Base-by-base conservation (phyloP, 2,113 vertebrate genomes). In the Dendrocopos noguchii region DNA sequence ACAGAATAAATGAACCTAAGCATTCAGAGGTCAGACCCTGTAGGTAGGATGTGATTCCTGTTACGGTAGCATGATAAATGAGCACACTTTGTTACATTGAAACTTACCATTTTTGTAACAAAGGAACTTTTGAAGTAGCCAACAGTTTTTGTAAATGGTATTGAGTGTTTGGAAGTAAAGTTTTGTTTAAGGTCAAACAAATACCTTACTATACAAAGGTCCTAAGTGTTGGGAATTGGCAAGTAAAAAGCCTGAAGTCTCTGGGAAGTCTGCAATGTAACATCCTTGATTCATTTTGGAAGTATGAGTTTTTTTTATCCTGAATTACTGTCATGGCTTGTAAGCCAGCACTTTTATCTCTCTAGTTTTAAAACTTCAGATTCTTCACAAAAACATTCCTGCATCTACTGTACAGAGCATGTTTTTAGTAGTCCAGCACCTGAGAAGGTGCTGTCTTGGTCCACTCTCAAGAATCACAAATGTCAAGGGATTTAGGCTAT, bases 311-410 rank as follows among this genome's bases (percentile, higher is more conserved):
- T 96, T 94, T 96, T 91, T 90, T 85, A 83, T 60, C 66, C n/a
- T 82, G 64, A 73, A 81, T 63, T 88, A 60, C 72, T 85, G 18
- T 29, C 80, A 82, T 60, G 91, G 76, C 55, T 90, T 86, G 56
- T 55, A 83, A 86, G 76, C 72, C 84, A 80, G 65, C 19, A 53
- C 19, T 74, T 93, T 91, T 90, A 91, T 92, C 94, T 94, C 81
- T 87, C 52, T 90, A 87, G 72, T 80, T 96, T 74, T 75, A 61
- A 71, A 92, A 80, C 39, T 55, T 90, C 27, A 65, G 36, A 77
- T 66, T 91, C 17, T n/a, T 92, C 84, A 77, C 75, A 83, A 75
- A 93, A 75, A 93, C 93, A 94, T 92, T 96, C 93, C 93, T 46
- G 15, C 80, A 55, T 75, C 65, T 90, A 34, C 82, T 94, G 86